Evolutionary conservation across 2,797 vertebrate genomes (phyloP).

Genomic region (Pogonophryne albipinna): DNA sequence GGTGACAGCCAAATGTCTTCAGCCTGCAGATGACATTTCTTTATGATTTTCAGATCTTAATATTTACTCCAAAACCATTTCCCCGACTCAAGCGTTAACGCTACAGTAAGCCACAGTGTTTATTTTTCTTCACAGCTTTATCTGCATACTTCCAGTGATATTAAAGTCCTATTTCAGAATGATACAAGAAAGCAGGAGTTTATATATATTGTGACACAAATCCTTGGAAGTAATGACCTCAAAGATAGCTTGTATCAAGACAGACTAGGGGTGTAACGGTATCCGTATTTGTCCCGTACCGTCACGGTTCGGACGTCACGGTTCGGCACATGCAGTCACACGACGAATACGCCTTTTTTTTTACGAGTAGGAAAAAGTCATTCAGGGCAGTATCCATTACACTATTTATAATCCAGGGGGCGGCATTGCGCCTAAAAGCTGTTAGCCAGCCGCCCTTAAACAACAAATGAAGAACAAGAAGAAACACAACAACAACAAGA

Average conservation of each 20-base stretch:
- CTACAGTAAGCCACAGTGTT: neutral
- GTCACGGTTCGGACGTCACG: too few relatives aligned
- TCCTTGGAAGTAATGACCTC: neutral
- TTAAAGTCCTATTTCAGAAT: constrained; percentile 13
- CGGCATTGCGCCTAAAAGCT: too few relatives aligned
- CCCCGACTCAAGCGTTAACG: neutral
- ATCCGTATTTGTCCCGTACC: too few relatives aligned
- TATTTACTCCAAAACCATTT: neutral
- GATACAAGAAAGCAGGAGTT: neutral
- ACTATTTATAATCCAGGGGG: too few relatives aligned
- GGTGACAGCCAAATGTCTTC: constrained; percentile 7
- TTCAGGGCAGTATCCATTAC: too few relatives aligned
- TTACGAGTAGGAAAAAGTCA: too few relatives aligned
- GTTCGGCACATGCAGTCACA: too few relatives aligned
- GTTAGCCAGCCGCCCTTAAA: too few relatives aligned
- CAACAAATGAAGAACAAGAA: too few relatives aligned
- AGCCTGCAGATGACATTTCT: neutral
- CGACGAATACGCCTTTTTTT: too few relatives aligned
- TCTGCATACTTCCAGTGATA: neutral
- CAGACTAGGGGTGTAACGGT: too few relatives aligned
- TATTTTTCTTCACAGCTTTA: constrained; percentile 9
- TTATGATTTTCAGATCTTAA: constrained; percentile 2
- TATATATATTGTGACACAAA: neutral
- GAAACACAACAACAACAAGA: too few relatives aligned
- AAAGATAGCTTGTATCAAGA: neutral